A percentile compares a stretch with the other conserved stretches of the same genome.
phyloP scores from a whole-genome alignment of 2,888 invertebrate genomes.

The Limnephilus rhombicus region DNA sequence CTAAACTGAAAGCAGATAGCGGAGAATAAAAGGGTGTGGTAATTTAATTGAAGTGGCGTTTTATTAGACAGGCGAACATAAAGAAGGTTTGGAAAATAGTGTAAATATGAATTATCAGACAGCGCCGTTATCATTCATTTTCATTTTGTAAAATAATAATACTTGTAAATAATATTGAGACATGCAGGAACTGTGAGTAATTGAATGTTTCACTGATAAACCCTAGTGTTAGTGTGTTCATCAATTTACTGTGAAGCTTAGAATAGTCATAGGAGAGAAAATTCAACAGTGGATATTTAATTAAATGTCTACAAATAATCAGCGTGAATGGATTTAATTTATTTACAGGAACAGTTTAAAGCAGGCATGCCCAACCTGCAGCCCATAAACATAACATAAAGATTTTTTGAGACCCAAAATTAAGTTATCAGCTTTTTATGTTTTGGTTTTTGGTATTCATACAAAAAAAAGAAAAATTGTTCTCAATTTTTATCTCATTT shows the following conservation, averaged over 20 bases:
- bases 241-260: background rate
- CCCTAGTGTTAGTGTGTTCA: background rate
- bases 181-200: background rate
- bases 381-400: too few relatives aligned
- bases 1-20: background rate
- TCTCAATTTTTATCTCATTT: too few relatives aligned
- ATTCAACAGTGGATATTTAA: background rate
- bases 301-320: background rate
- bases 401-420: too few relatives aligned
- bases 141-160: background rate
- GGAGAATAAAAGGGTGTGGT: background rate
- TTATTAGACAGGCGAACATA: background rate
- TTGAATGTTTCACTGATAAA: background rate
- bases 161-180: background rate
- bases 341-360: background rate
- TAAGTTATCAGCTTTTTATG: too few relatives aligned
- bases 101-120: background rate
- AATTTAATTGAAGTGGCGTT: background rate
- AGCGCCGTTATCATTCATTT: background rate
- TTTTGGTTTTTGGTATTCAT: too few relatives aligned
- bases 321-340: background rate
- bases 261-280: background rate
- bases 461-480: too few relatives aligned
- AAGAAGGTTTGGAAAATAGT: background rate
- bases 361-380: too few relatives aligned